phyloP scores from a whole-genome alignment of 2,888 invertebrate genomes.

The Mythimna pallens region DNA sequence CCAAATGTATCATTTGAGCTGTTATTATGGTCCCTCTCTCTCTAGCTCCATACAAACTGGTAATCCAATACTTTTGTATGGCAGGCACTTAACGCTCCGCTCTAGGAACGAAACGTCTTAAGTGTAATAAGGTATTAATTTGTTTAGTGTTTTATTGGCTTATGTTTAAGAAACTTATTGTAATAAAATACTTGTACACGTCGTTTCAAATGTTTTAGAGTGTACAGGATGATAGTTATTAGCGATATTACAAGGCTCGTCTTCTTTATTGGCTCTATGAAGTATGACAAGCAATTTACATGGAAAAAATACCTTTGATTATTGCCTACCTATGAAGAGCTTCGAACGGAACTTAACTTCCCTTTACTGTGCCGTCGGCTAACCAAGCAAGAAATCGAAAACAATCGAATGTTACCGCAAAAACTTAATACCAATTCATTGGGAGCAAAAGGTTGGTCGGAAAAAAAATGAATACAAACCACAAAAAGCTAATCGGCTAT shows the following conservation, averaged over 20 bases:
- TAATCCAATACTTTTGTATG: constrained; percentile 91
- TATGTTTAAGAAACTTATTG: constrained; percentile 61
- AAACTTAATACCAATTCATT: constrained; percentile 81
- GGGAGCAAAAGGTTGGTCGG: constrained; percentile 72
- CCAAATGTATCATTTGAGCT: constrained; percentile 91
- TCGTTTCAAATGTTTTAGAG: constrained; percentile 51
- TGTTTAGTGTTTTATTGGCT: constrained; percentile 77
- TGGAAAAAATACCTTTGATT: constrained; percentile 26
- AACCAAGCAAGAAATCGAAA: constrained; percentile 72
- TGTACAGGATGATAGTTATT: constrained; percentile 43
- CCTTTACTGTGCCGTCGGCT: constrained; percentile 38
- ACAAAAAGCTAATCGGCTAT: constrained; percentile 88
- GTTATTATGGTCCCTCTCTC: constrained; percentile 89
- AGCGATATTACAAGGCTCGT: constrained; percentile 45
- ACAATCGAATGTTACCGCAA: constrained; percentile 76
- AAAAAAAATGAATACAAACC: constrained; percentile 80
- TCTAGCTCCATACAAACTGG: constrained; percentile 87
- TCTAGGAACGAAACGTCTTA: constrained; percentile 82
- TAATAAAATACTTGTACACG: constrained; percentile 28
- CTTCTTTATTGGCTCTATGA: constrained; percentile 44
- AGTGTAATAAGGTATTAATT: constrained; percentile 77
- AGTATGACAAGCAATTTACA: constrained; percentile 48
- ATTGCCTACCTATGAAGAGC: constrained; percentile 20
- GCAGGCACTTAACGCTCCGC: constrained; percentile 87
- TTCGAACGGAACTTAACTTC: constrained; percentile 20